Evolutionary conservation across 2,888 invertebrate species (phyloP).

Genomic region (Mimumesa dahlbomi): DNA sequence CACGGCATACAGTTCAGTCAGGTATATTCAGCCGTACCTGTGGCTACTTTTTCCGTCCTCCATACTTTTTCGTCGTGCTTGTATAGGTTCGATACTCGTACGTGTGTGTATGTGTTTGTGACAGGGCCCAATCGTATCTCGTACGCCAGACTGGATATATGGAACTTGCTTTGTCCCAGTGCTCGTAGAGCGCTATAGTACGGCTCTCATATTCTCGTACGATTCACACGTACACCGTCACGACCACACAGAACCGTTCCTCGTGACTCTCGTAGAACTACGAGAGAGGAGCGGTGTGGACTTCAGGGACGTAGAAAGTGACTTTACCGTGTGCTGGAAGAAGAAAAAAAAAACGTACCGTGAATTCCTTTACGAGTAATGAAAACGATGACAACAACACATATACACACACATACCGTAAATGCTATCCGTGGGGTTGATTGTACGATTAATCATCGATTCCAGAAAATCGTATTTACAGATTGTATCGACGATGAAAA

Average conservation of each 20-base stretch:
- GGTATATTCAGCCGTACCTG: slow-evolving; percentile 33
- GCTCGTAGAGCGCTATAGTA: slow-evolving; percentile 46
- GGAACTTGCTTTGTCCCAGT: slow-evolving; percentile 61
- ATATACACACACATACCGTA: too few species aligned
- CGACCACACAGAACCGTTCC: slow-evolving; percentile 33
- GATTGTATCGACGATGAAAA: too few species aligned
- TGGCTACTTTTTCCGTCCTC: slow-evolving; percentile 39
- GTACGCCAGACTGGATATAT: slow-evolving; percentile 35
- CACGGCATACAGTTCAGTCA: slow-evolving; percentile 3
- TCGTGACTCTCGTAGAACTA: slow-evolving; percentile 40
- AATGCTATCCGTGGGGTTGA: too few species aligned
- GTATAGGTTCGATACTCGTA: slow-evolving; percentile 12
- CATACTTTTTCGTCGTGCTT: slow-evolving; percentile 34
- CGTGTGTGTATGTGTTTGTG: slow-evolving; percentile 34
- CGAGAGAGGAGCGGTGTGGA: slow-evolving; percentile 40
- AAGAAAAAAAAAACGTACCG: too few species aligned
- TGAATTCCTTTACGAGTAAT: too few species aligned
- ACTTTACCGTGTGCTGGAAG: slow-evolving; percentile 39
- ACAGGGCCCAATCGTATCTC: slow-evolving; percentile 42
- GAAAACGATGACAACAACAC: too few species aligned
- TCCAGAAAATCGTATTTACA: too few species aligned
- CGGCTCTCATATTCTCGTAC: slow-evolving; percentile 49
- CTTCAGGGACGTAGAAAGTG: slow-evolving; percentile 41
- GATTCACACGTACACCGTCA: slow-evolving; percentile 47
- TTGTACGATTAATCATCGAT: too few species aligned